Evolutionary conservation across 1,140 invertebrate genomes (phyloP).

Genomic region (Augochlora pura): DNA sequence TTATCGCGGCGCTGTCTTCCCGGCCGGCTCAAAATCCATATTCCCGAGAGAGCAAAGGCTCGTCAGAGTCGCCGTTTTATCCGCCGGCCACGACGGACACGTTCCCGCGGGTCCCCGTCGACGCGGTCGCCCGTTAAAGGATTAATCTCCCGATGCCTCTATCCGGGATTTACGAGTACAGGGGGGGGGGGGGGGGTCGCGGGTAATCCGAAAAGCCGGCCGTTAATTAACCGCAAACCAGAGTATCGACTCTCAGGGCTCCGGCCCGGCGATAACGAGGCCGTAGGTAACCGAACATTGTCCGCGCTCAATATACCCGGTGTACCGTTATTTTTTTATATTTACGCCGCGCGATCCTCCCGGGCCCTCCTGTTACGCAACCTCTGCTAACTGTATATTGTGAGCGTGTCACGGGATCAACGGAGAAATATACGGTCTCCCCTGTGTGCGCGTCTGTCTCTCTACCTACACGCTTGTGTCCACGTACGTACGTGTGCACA

Average conservation of each 20-base stretch:
- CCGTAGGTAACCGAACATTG: constrained; percentile 19
- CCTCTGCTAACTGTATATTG: constrained; percentile 48
- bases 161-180: background rate
- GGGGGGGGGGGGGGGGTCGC: background rate
- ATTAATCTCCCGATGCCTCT: background rate
- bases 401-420: constrained; percentile 30
- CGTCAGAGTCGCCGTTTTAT: background rate
- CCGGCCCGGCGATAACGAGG: constrained; percentile 19
- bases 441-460: no score
- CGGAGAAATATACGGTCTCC: constrained; percentile 1
- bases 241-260: constrained; percentile 16
- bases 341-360: constrained; percentile 17
- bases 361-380: constrained; percentile 33
- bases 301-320: background rate
- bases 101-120: no score
- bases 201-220: background rate
- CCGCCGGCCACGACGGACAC: background rate
- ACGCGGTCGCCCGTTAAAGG: background rate
- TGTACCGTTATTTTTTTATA: constrained; percentile 48
- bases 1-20: no score
- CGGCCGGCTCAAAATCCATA: background rate
- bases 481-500: no score
- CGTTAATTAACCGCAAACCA: constrained; percentile 23
- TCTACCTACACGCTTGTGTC: no score
- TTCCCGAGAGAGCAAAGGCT: background rate